Evolutionary conservation across 2,113 vertebrate genomes (phyloP), one percentile per base, ranked within the genome.

Genomic region (Albula glossodonta): DNA sequence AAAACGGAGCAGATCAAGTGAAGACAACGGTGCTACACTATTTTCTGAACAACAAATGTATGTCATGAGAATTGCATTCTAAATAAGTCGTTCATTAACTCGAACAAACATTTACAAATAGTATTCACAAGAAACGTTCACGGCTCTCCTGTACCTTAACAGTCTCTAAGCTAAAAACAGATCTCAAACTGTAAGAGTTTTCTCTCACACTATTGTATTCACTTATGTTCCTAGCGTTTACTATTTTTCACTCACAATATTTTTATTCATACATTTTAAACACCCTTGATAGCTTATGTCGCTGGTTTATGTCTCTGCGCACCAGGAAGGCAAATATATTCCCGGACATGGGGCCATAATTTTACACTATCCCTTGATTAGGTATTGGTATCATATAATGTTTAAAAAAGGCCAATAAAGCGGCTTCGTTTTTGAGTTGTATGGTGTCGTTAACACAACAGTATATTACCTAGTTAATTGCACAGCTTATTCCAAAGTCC

Each of bases 401-500:
- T 74, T 56, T 56, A 56, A n/a, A n/a, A 74, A 31, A 74, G 31
- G 22, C 70, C n/a, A 31, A 31, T 4, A 74, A 74, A 5, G 70
- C 70, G 31, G 60, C 60, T 19, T 19, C 17, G 19, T 25, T 31
- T 74, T 74, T 74, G 70, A n/a, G 70, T 74, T 25, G 19, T 74
- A 74, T 74, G n/a, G 31, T 25, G 70, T 74, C 31, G 22, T 74
- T 6, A 22, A 15, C 74, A 13, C 50, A 70, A 51, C 70, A 50
- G 19, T 83, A 66, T 77, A 51, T 80, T 83, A 77, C 53, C 11
- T 52, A 83, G 52, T 80, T 50, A 48, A 25, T 57, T 60, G 22
- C 48, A 66, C 80, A 51, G 77, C 77, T 80, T 17, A 77, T 80
- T 83, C 52, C 86, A 87, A 87, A 87, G 86, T 87, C 77, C 86